Evolutionary conservation across 2,113 vertebrate genomes (phyloP), one percentile per base, ranked within the genome.

Genomic region (Thunnus maccoyii): DNA sequence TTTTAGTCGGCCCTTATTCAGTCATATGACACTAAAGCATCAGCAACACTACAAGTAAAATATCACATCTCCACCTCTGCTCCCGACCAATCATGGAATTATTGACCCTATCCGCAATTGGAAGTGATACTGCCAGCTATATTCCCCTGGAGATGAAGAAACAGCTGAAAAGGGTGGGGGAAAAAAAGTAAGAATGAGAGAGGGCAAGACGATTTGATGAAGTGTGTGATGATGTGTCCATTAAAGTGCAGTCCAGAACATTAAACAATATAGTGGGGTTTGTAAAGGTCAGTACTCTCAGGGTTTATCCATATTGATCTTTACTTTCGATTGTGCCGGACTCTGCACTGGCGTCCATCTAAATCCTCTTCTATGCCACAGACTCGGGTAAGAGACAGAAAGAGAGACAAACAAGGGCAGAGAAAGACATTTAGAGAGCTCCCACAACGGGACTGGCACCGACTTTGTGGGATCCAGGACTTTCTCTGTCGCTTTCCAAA

Each of bases 261-360:
- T 92, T 92, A 90, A 93, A 91, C 88, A 89, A 86, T 90, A 89
- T 82, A 58, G 85, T 57, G 68, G 70, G 85, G 85, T 86, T 86
- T 86, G 66, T 78, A 93, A 92, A 91, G 89, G 86, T 91, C 88
- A 92, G 36, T 57, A 12, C 83, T 86, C 90, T 70, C 60, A 30
- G 76, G 86, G 79, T 90, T 91, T 88, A 88, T 90, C 84, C 78
- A 84, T 90, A 92, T 92, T 88, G 90, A 93, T 93, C 85, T 85
- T 67, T 62, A 8, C 46, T 81, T 92, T 89, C 61, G 18, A 86
- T 86, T 81, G 75, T 70, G 52, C 55, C 12, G 55, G 77, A 88
- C 85, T 78, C 63, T 0, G 1, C 62, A 41, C 77, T 22, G 2
- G 62, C 81, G 76, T 85, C 85, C 64, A 60, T 87, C 72, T 77